phyloP scores from a whole-genome alignment of 2,797 vertebrate genomes.

The Avahi laniger region DNA sequence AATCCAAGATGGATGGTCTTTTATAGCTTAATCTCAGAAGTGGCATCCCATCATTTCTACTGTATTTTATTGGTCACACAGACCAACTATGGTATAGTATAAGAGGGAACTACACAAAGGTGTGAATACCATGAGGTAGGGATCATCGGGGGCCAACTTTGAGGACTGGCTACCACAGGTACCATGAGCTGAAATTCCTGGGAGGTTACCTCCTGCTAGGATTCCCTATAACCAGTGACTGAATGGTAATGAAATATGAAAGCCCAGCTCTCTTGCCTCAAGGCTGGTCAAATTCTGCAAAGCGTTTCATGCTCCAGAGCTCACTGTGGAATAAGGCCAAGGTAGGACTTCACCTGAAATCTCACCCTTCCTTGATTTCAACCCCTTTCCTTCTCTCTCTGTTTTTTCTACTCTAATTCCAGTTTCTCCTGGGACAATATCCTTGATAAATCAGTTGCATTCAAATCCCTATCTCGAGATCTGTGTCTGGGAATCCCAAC shows the following conservation, averaged over 20 bases:
- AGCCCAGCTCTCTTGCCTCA: background rate
- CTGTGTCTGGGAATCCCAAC: background rate
- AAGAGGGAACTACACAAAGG: background rate
- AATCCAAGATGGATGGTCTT: background rate
- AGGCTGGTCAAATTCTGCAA: background rate
- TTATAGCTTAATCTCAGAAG: slow-evolving; percentile 31
- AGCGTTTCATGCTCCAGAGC: background rate
- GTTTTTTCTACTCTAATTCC: background rate
- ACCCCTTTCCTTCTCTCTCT: background rate
- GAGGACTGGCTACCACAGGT: background rate
- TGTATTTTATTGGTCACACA: background rate
- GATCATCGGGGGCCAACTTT: background rate
- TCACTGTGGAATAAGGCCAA: background rate
- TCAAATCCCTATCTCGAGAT: background rate
- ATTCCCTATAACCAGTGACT: background rate
- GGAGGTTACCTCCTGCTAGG: background rate
- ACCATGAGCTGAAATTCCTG: background rate
- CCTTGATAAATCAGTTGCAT: background rate
- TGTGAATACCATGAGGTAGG: background rate
- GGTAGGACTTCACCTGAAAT: background rate
- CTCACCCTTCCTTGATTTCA: background rate
- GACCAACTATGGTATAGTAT: background rate
- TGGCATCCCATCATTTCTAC: background rate
- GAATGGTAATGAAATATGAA: background rate
- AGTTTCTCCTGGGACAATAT: background rate